Evolutionary conservation across 2,888 invertebrate genomes (phyloP).

Genomic region (Hyposoter dolosus): DNA sequence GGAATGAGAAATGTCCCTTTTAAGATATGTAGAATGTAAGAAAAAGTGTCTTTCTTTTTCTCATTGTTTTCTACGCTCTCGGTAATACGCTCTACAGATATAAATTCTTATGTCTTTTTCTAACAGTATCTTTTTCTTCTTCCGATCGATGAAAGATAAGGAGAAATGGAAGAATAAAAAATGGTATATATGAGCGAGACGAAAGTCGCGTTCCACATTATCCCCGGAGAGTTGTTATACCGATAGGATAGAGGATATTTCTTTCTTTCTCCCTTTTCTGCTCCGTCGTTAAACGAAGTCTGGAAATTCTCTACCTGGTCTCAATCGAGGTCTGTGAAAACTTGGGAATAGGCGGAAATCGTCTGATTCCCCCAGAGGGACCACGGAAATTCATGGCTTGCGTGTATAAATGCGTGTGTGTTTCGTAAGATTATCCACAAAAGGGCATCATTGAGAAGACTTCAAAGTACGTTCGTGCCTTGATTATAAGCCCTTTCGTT

Average conservation of each 20-base stretch:
- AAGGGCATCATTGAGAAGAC: conserved; percentile 26
- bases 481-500: conserved; percentile 18
- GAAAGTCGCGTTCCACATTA: conserved; percentile 54
- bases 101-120: conserved; percentile 6
- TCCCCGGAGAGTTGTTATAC: conserved; percentile 66
- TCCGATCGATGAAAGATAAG: conserved; percentile 63
- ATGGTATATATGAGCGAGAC: conserved; percentile 26
- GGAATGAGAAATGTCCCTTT: neutral
- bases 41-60: conserved; percentile 29
- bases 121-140: conserved; percentile 36
- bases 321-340: conserved; percentile 65
- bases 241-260: conserved; percentile 61
- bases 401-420: conserved; percentile 17
- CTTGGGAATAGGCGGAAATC: conserved; percentile 70
- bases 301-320: conserved; percentile 60
- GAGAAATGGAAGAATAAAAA: conserved; percentile 41
- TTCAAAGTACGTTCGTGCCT: conserved; percentile 6
- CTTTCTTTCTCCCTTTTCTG: conserved; percentile 47
- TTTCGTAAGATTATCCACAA: neutral
- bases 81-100: conserved; percentile 8
- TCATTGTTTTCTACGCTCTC: conserved; percentile 42
- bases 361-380: conserved; percentile 71
- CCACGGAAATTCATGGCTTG: conserved; percentile 46
- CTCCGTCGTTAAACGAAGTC: conserved; percentile 63
- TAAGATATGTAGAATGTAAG: conserved; percentile 1